Base-by-base conservation (phyloP, 2,113 vertebrate species). In the Rhynchomys soricoides region DNA sequence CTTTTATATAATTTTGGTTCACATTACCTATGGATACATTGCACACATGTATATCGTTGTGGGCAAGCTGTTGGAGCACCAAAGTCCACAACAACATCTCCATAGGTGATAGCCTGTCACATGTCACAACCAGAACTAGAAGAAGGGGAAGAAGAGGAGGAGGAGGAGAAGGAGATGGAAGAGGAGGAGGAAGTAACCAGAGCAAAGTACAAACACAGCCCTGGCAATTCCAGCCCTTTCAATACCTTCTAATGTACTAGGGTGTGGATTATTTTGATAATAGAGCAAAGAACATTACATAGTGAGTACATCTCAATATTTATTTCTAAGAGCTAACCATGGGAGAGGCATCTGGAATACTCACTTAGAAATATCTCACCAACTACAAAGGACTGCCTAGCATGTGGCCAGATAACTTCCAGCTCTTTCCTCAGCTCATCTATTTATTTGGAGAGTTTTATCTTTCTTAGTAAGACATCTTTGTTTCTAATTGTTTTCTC, bases 261-360 rank as follows among this genome's bases (percentile, higher is more conserved):
- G 9, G 31, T 52, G 11, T 62, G 7, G 52, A 73, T 74, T 74
- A 29, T 48, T 64, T 90, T 26, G 40, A 13, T 24, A 7, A 52
- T 29, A 77, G 21, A 95, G 52, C 31, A 89, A n/a, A 74, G 45
- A 70, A 78, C 86, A 40, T 21, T 37, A 2, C 50, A 52, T 17
- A 70, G 11, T 64, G 57, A 77, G 45, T 59, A 17, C 50, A 92
- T 83, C 92, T 77, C 26, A 94, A 79, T 93, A 74, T 92, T 77
- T 34, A 8, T 59, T 37, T 88, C 9, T 31, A 29, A 87, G 79
- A 92, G 68, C 16, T 94, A 73, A 29, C 34, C 82, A 45, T 21
- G 77, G 55, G 50, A 73, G 52, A 52, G 87, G 11, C n/a, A 78
- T 21, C 55, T 85, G 64, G 40, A 93, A 74, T 70, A 16, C 5